Evolutionary conservation across 2,888 invertebrate genomes (phyloP), one percentile per base, ranked within the genome.

Genomic region (Pammene aurita): DNA sequence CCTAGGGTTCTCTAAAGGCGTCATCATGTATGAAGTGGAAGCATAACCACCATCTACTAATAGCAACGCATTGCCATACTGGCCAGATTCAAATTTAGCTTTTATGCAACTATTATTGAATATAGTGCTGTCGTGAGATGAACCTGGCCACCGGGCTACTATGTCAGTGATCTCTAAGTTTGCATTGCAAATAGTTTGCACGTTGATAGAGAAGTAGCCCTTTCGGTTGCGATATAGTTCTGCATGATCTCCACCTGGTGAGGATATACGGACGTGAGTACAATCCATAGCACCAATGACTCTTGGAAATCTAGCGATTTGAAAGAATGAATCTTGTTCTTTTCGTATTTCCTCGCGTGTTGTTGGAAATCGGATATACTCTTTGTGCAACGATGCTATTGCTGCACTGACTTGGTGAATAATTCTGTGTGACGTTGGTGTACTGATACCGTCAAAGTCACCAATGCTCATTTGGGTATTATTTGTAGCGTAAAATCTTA

Each of bases 231-330:
- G 35, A 35, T 65, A 71, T 35, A 67, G 54, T 63, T 72, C 71
- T 6, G 65, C 66, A 42, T 67, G 13, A 10, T 71, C 62, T 7
- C 71, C 69, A 26, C 26, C 26, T 26, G 26, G 26, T 26, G 26
- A 4, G 26, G 60, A 35, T 13, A 73, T 68, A 13, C 58, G 61
- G 50, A 73, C 60, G 61, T 74, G 72, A 14, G 72, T 72, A 41
- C 72, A 72, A 48, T 72, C 72, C 42, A 72, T 26, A 35, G 64
- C 67, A 7, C 64, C 68, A 34, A 64, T 13, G 5, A 71, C 64
- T 38, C 60, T 34, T 7, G 72, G 66, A 56, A 72, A 73, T 56
- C 63, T 56, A 34, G 72, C 69, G 5, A 72, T 71, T 16, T 50
- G 41, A 34, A 67, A 72, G 46, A 71, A 71, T 41, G 42, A 46